A percentile compares a stretch with the other conserved stretches of the same genome.
Evolutionary conservation across 2,113 vertebrate genomes (phyloP).

Genomic region (Mobula birostris): DNA sequence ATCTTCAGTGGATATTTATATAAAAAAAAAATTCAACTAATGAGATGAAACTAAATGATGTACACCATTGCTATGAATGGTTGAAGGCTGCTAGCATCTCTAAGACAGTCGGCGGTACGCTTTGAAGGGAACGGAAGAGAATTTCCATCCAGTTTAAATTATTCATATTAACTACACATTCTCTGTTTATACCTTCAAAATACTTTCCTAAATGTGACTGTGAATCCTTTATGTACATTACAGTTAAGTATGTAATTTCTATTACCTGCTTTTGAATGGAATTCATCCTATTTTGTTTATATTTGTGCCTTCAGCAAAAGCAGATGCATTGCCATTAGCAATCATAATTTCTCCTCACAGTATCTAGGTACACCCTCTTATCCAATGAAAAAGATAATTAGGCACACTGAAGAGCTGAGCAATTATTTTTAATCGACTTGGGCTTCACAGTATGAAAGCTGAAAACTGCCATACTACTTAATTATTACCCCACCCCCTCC

Average conservation of each 20-base stretch:
- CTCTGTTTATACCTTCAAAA: background rate
- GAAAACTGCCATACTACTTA: constrained; percentile 17
- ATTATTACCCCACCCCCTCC: background rate
- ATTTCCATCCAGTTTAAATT: background rate
- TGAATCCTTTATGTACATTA: constrained; percentile 31
- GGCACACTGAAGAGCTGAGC: constrained; percentile 16
- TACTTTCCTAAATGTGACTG: constrained; percentile 8
- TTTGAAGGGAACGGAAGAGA: background rate
- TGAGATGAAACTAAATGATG: background rate
- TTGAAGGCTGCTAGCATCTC: background rate
- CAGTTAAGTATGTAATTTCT: constrained; percentile 25
- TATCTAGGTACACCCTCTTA: background rate
- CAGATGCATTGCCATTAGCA: constrained; percentile 15
- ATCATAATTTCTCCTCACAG: constrained; percentile 21
- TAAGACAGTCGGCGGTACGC: background rate
- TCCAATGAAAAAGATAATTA: constrained; percentile 29
- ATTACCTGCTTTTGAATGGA: constrained; percentile 25
- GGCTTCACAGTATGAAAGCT: constrained; percentile 11
- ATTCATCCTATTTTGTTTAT: constrained; percentile 20
- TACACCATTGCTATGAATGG: background rate
- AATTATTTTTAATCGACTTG: constrained; percentile 33
- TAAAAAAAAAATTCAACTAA: background rate
- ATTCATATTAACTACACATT: background rate
- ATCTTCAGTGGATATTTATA: background rate
- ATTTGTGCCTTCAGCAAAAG: constrained; percentile 3